Base-by-base conservation (phyloP, 2,797 vertebrate species). In the Nothura maculosa region DNA sequence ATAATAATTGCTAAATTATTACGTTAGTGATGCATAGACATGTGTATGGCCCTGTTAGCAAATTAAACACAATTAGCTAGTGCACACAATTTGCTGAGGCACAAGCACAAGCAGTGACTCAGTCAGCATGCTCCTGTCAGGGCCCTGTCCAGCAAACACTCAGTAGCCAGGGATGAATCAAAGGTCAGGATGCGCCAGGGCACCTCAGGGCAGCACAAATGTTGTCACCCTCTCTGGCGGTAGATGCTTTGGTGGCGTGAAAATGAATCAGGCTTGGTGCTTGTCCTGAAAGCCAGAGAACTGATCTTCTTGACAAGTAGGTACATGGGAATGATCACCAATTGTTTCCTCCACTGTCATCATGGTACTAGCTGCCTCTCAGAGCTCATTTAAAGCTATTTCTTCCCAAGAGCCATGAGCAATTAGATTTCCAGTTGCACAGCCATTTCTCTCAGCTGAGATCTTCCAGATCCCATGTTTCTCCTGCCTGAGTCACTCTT, bases 301-400 rank as follows among this genome's bases (percentile, higher is more conserved):
- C n/a, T n/a, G 17, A 52, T 60, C 0, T 1, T n/a, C 42, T 68
- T 2, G 1, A 28, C 1, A 0, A 38, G 22, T 12, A 45, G 27
- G 21, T 16, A 1, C 13, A 73, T 15, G 7, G 24, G 9, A 34
- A 43, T 0, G 0, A 74, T 87, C 30, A 34, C 6, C 22, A 70
- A 20, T 27, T 2, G 10, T 21, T 67, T 63, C 89, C 74, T 43
- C 5, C 17, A n/a, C 6, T 55, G 8, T 40, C 80, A 13, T 30
- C 54, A 43, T 21, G 40, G 17, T n/a, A 52, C 30, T 42, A 12
- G 1, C 3, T 62, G 22, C 11, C 48, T 27, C 52, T 22, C 17
- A 55, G 28, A 28, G 67, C 19, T 40, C 81, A 15, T 20, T 75
- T 42, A 75, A 60, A 43, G 21, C 12, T 54, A 20, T 14, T 50